These are phyloP conservation scores for Percopsis omiscomaycus DNA, from an alignment of 2,797 vertebrate genomes.

Conservation along the genomic window DNA sequence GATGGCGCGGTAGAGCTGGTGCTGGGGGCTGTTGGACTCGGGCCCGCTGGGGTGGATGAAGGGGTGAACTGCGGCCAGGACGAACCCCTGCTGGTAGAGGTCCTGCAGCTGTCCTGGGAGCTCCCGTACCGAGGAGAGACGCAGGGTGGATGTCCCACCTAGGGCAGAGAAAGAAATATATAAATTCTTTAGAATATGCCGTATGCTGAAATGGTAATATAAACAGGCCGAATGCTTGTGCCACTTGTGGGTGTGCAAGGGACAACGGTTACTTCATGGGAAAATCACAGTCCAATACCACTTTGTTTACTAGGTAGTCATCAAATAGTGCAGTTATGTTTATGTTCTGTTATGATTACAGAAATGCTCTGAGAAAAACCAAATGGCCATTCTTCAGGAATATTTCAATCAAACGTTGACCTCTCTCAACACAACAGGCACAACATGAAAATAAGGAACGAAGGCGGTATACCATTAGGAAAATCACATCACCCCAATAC, in stretches of 20 bases:
- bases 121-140: slow-evolving; percentile 88
- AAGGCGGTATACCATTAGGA: slow-evolving; percentile 6
- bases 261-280: no score
- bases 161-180: slow-evolving; percentile 25
- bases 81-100: slow-evolving; percentile 93
- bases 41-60: slow-evolving; percentile 89
- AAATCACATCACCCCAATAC: slow-evolving; percentile 10
- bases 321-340: background rate
- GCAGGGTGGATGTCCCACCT: slow-evolving; percentile 88
- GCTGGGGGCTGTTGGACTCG: slow-evolving; percentile 83
- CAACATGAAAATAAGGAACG: slow-evolving; percentile 1
- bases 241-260: background rate
- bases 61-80: slow-evolving; percentile 89
- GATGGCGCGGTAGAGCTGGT: slow-evolving; percentile 92
- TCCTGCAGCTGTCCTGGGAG: slow-evolving; percentile 91
- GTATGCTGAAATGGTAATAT: no score
- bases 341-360: slow-evolving; percentile 1
- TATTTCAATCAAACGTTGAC: background rate
- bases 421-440: background rate
- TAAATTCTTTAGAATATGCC: background rate
- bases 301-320: no score
- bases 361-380: background rate
- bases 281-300: no score
- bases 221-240: background rate
- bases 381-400: background rate